Base-by-base conservation (phyloP, 1,140 invertebrate genomes). In the Drosophila pandora region DNA sequence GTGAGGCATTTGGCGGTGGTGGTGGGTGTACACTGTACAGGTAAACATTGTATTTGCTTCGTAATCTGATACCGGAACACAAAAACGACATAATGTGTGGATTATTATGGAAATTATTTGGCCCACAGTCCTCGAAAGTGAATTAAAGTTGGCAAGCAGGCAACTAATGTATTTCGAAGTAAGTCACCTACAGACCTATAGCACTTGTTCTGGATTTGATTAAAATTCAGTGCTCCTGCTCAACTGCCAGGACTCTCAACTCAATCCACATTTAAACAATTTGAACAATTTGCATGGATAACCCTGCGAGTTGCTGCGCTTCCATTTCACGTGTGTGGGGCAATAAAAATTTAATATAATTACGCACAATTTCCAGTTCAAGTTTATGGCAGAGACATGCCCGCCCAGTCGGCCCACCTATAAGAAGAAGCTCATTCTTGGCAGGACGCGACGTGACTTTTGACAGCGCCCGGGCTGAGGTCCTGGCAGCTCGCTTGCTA, bases 311-410 rank as follows among this genome's bases (percentile, higher is more conserved):
- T 43, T 41, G 64, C 58, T 83, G 79, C 63, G 77, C 65, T 85
- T 77, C 67, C 68, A 73, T 77, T 85, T 77, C 76, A 72, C 63
- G 61, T 85, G 56, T 81, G 79, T 45, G 30, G 28, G 45, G 54
- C 64, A 75, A 87, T 87, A 87, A 87, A 87, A 87, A 87, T 87
- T 88, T 87, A 78, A 87, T 88, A 87, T 87, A 87, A 87, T 87
- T 87, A 87, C 82, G 83, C 82, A 87, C 83, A 87, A 82, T 87
- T 88, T 87, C 58, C 83, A 88, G 83, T 69, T 82, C 61, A 88
- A 87, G 69, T 87, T 87, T 87, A 88, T 88, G 82, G 70, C 41
- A 64, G 62, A 71, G 47, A 72, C 39, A 72, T 59, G 73, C 61
- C 56, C 37, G 21, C 17, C 43, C 43, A 17, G 43, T 9, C 43